A percentile compares a stretch with the other conserved stretches of the same genome.
These are phyloP conservation scores for Patella ulyssiponensis DNA, from an alignment of 2,888 invertebrate species.

Conservation along the genomic window DNA sequence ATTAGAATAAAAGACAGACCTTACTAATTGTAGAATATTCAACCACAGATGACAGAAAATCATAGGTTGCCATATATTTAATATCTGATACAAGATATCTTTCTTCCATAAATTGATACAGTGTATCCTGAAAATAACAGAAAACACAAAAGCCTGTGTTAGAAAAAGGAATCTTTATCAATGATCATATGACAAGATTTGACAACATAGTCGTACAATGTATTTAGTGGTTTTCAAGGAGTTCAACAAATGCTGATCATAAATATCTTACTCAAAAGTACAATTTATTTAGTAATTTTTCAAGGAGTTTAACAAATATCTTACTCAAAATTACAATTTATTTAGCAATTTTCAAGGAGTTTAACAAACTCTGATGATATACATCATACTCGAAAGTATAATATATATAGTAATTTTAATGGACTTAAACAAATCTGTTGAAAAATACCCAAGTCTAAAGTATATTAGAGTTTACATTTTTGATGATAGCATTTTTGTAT, in stretches of 20 bases:
- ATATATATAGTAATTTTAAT: not conserved
- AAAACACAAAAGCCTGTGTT: no score
- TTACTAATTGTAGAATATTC: slow-evolving; percentile 58
- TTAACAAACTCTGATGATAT: no score
- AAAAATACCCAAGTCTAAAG: no score
- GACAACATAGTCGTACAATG: not conserved
- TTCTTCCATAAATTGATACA: slow-evolving; percentile 64
- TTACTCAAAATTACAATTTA: not conserved
- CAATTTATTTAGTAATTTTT: not conserved
- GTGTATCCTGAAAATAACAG: slow-evolving; percentile 55
- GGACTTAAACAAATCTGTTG: no score
- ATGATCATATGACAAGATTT: no score
- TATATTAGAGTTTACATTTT: no score
- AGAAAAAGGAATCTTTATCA: no score
- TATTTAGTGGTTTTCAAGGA: no score
- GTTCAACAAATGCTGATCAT: no score
- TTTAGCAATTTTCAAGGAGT: no score
- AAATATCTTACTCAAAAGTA: not conserved
- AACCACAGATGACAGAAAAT: slow-evolving; percentile 62
- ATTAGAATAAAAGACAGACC: slow-evolving; percentile 38
- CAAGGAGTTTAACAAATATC: not conserved
- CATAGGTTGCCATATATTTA: slow-evolving; percentile 62
- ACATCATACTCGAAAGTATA: not conserved
- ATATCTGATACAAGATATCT: slow-evolving; percentile 65
- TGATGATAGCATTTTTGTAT: no score